A percentile compares a stretch with the other conserved stretches of the same genome.
phyloP scores from a whole-genome alignment of 2,888 invertebrate species.

The Clanis bilineata region DNA sequence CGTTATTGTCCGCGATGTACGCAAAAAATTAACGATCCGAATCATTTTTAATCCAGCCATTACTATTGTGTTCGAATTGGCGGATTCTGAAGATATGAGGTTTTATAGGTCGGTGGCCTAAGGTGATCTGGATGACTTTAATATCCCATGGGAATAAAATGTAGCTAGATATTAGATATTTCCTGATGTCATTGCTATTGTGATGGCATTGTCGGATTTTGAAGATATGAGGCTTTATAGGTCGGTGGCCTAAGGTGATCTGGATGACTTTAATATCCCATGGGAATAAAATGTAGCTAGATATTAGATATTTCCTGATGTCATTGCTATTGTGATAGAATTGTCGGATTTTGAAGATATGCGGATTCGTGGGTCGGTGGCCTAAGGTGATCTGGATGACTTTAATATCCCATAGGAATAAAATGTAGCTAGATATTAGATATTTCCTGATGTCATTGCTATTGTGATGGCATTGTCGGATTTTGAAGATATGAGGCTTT shows the following conservation, averaged over 20 bases:
- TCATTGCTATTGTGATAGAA: neutral
- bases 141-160: neutral
- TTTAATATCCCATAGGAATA: neutral
- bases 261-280: neutral
- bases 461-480: neutral
- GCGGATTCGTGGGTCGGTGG: neutral
- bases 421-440: no score
- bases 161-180: no score
- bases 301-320: no score
- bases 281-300: no score
- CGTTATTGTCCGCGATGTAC: neutral
- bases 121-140: neutral
- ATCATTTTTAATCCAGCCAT: neutral
- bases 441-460: no score
- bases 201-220: neutral
- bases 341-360: neutral
- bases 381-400: neutral
- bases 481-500: neutral
- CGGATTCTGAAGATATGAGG: neutral
- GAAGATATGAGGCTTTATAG: neutral
- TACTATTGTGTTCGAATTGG: neutral
- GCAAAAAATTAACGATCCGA: constrained; percentile 4
- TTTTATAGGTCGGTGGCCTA: neutral
- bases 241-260: neutral
- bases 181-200: constrained; percentile 1